Base-by-base conservation (phyloP, 2,113 vertebrate species). In the Columba livia region DNA sequence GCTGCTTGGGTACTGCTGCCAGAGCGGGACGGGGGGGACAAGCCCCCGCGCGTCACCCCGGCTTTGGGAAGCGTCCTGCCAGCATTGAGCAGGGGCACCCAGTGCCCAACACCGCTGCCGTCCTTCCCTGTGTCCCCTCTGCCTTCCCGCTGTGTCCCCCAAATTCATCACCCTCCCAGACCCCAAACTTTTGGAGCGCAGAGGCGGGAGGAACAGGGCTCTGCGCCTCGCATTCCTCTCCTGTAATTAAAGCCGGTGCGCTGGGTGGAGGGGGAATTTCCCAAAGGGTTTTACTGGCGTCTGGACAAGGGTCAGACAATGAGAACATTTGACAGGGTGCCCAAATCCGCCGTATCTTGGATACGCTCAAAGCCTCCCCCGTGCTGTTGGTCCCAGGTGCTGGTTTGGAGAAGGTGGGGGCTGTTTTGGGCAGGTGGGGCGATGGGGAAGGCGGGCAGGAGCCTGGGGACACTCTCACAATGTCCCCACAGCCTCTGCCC, bases 1-100 rank as follows among this genome's bases (percentile, higher is more conserved):
- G 97, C 97, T 89, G 97, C 97, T 86, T 64, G 96, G 97, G 88
- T 96, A 96, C 96, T 96, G 97, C 94, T 96, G 97, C 93, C 95
- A 96, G 93, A 85, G 94, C 5, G 74, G 94, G 51, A 15, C 54
- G 31, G 84, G 25, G 95, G 93, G 92, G 78, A 88, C 70, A 20
- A 51, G 26, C 56, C 77, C 83, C 61, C 58, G 17, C 65, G 67
- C 58, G 9, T 61, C 85, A 48, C 54, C 84, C 44, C 3, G 12
- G 42, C 7, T 50, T n/a, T 70, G 90, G 79, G 73, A 47, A 71
- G 16, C 3, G 7, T 53, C 81, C 93, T 40, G 2, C 20, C 0
- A 3, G 11, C 62, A 15, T 1, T 0, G 0, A 24, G 38, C 50
- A 53, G 78, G 64, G 51, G 70, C 57, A 72, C 58, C 65, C 66